phyloP scores from a whole-genome alignment of 1,140 invertebrate genomes.

The Doryteuthis pealeii region DNA sequence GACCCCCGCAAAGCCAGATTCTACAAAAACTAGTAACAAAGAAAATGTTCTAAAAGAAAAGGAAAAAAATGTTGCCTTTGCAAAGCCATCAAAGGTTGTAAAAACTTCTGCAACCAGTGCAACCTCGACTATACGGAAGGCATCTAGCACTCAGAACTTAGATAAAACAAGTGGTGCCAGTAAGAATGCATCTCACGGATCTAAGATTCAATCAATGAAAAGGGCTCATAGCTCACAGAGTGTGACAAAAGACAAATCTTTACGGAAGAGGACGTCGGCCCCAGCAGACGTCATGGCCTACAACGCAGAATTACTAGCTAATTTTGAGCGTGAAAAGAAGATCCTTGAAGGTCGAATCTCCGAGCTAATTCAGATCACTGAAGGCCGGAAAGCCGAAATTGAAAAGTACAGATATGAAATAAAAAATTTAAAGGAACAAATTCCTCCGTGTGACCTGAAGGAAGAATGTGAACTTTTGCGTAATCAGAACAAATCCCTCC shows the following conservation, averaged over 20 bases:
- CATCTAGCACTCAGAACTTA: conserved; percentile 52
- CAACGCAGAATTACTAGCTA: conserved; percentile 59
- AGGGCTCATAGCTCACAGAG: conserved; percentile 57
- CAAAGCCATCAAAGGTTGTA: conserved; percentile 28
- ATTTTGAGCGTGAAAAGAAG: conserved; percentile 60
- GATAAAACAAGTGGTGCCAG: conserved; percentile 32
- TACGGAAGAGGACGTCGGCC: conserved; percentile 51
- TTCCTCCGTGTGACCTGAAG: conserved; percentile 33
- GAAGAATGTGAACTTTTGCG: conserved; percentile 51
- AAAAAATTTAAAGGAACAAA: conserved; percentile 46
- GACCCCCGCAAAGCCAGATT: neutral
- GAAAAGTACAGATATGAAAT: conserved; percentile 58
- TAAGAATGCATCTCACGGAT: conserved; percentile 15
- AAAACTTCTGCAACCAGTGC: neutral
- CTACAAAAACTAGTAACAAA: neutral
- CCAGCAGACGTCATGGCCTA: conserved; percentile 59
- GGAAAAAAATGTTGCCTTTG: conserved; percentile 29
- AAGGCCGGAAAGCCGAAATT: conserved; percentile 57
- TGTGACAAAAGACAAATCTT: conserved; percentile 50
- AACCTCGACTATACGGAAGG: conserved; percentile 42
- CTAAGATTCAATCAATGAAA: conserved; percentile 43
- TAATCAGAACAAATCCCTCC: conserved; percentile 52
- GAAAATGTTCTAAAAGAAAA: conserved; percentile 27
- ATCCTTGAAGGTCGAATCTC: conserved; percentile 55
- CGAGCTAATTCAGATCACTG: conserved; percentile 55